These are phyloP conservation scores for Mesitornis unicolor DNA, from an alignment of 2,113 vertebrate species.

Conservation along the genomic window DNA sequence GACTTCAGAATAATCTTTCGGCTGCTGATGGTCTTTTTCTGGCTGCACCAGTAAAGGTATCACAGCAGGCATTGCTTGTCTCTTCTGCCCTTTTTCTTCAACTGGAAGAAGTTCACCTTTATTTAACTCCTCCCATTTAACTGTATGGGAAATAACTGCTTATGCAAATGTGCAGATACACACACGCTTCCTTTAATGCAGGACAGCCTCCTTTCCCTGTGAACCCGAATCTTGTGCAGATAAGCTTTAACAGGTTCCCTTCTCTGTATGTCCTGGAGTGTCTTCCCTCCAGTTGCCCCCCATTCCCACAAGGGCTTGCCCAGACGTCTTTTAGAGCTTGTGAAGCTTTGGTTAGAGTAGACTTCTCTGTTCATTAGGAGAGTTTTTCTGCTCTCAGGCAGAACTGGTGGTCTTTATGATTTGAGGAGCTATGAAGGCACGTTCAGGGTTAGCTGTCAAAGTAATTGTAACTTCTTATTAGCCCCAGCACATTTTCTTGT, in stretches of 20 bases:
- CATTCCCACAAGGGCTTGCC: neutral
- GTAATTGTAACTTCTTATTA: neutral
- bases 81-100: neutral
- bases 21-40: neutral
- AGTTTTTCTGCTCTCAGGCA: neutral
- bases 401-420: neutral
- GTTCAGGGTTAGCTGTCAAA: neutral
- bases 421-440: neutral
- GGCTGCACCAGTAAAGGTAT: neutral
- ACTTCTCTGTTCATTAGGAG: neutral
- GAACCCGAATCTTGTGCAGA: neutral
- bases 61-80: neutral
- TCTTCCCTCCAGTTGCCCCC: neutral
- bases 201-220: neutral
- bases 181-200: neutral
- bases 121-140: neutral
- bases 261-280: neutral
- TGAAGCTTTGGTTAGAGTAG: neutral
- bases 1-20: neutral
- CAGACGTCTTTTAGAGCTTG: neutral
- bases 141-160: neutral
- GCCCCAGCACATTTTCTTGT: neutral
- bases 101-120: neutral
- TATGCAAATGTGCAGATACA: neutral
- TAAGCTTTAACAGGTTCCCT: neutral